Evolutionary conservation across 2,113 vertebrate genomes (phyloP).

Genomic region (Dissostichus mawsoni): DNA sequence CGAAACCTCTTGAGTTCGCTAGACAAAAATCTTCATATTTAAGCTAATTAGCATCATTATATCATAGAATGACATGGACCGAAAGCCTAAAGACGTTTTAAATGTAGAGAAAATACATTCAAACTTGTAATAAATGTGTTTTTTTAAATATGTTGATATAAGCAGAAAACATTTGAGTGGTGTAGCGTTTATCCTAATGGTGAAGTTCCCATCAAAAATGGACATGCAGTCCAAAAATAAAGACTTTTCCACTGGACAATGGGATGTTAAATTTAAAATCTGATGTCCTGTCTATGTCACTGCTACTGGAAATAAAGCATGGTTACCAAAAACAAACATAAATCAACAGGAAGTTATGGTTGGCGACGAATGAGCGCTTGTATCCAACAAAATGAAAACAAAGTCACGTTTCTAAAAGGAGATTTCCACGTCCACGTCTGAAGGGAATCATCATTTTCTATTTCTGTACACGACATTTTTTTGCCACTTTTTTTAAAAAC

Average conservation of each 20-base stretch:
- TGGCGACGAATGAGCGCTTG: conserved; percentile 19
- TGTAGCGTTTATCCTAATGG: not conserved
- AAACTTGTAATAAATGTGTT: not conserved
- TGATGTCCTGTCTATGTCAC: conserved; percentile 12
- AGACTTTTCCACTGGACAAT: conserved; percentile 45
- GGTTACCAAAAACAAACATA: conserved; percentile 56
- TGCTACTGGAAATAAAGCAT: conserved; percentile 54
- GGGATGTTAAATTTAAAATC: not conserved
- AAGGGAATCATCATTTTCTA: not conserved
- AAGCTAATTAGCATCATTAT: not conserved
- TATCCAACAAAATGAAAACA: conserved; percentile 60
- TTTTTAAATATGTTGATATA: not conserved
- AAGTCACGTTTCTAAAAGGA: not conserved
- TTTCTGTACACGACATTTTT: not conserved
- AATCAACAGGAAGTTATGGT: conserved; percentile 59
- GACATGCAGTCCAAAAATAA: conserved; percentile 6
- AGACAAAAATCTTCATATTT: not conserved
- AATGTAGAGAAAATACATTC: not conserved
- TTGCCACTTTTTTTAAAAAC: not conserved
- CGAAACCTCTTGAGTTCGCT: not conserved
- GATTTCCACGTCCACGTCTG: not conserved
- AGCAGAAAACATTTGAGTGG: not conserved
- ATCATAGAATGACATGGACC: not conserved
- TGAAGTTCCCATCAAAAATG: not conserved
- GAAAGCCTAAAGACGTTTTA: no score